These are phyloP conservation scores for Labeo calbasu DNA, from an alignment of 2,797 vertebrate species.

Conservation along the genomic window DNA sequence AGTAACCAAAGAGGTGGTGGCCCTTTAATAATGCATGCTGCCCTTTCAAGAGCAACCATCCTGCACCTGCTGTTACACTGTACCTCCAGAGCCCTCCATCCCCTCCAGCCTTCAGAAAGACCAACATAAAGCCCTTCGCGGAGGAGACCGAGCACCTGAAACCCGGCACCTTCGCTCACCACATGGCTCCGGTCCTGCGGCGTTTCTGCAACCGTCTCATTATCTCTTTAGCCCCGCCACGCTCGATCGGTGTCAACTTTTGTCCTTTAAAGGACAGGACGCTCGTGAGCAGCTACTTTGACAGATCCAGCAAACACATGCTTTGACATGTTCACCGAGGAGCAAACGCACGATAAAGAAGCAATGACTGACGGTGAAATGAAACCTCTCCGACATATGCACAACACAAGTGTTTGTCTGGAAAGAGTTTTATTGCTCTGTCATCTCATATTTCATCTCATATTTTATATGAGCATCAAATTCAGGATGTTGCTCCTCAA, in stretches of 20 bases:
- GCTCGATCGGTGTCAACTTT: constrained; percentile 73
- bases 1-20: constrained; percentile 66
- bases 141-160: constrained; percentile 64
- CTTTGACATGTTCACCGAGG: constrained; percentile 74
- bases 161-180: constrained; percentile 72
- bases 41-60: constrained; percentile 69
- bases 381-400: neutral
- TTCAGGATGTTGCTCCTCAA: neutral
- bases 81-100: constrained; percentile 49
- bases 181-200: constrained; percentile 74
- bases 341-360: neutral
- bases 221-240: constrained; percentile 76
- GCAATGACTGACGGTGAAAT: neutral
- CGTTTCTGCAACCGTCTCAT: constrained; percentile 70
- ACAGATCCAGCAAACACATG: constrained; percentile 66
- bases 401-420: neutral
- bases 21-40: constrained; percentile 74
- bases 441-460: neutral
- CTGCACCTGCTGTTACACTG: constrained; percentile 66
- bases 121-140: constrained; percentile 58
- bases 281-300: constrained; percentile 71
- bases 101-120: constrained; percentile 61
- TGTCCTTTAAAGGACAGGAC: constrained; percentile 76
- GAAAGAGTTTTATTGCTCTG: neutral
- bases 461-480: neutral